A percentile compares a stretch with the other conserved stretches of the same genome.
Evolutionary conservation across 2,888 invertebrate genomes (phyloP).

Genomic region (Chymomyza caudatula): DNA sequence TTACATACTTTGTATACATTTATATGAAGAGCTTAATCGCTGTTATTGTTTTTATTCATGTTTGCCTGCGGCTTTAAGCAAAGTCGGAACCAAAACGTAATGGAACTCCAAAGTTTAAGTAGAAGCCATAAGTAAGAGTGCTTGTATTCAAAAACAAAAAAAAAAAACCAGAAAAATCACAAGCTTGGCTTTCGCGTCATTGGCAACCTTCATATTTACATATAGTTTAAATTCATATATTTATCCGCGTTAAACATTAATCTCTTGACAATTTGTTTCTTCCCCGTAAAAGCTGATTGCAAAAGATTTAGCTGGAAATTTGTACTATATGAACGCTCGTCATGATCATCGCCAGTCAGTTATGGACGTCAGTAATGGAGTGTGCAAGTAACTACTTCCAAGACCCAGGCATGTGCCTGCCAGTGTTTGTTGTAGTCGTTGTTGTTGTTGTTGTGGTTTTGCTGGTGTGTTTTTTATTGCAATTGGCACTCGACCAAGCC

Average conservation of each 20-base stretch:
- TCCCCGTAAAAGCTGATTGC: not conserved
- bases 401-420: not conserved
- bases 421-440: not conserved
- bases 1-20: not conserved
- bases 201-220: not conserved
- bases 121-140: not conserved
- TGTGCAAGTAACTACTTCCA: not conserved
- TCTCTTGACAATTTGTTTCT: not conserved
- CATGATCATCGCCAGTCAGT: not conserved
- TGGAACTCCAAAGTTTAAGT: not conserved
- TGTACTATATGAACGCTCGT: not conserved
- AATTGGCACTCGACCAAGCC: not conserved
- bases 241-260: not conserved
- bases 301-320: not conserved
- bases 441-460: not conserved
- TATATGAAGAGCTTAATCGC: not conserved
- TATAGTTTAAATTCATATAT: not conserved
- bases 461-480: not conserved
- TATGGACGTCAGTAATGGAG: not conserved
- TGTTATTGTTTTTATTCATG: too few species aligned
- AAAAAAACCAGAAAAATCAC: not conserved
- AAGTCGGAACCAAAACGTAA: not conserved
- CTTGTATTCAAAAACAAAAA: not conserved
- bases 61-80: not conserved
- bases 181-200: not conserved